Conservation (phyloP, 2,797 vertebrate species). For the Clarias pachynema region DNA sequence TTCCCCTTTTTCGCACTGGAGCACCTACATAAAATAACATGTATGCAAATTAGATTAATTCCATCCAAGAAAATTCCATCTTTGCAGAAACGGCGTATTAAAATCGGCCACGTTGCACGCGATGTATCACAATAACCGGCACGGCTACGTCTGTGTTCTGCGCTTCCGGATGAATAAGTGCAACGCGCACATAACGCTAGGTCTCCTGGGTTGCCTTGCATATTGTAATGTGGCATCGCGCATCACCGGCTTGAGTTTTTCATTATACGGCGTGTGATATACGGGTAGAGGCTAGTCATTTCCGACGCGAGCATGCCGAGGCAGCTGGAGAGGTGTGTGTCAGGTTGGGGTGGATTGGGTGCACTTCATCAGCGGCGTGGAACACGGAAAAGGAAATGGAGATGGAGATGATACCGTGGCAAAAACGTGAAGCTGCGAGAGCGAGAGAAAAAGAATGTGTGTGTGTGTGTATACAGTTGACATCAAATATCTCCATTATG, state of each 20-base stretch:
- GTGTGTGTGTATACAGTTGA: constrained; percentile 22
- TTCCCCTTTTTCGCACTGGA: background rate
- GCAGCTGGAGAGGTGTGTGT: constrained; percentile 28
- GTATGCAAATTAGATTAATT: background rate
- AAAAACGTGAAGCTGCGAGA: background rate
- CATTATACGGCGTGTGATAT: constrained; percentile 46
- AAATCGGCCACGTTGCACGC: background rate
- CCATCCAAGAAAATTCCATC: background rate
- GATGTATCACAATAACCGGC: constrained; percentile 9
- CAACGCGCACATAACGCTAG: constrained; percentile 36
- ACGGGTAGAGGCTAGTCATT: constrained; percentile 35
- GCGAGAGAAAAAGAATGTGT: background rate
- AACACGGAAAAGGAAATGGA: constrained; percentile 43
- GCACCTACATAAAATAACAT: background rate
- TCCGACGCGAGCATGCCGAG: constrained; percentile 30
- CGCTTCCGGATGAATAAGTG: constrained; percentile 42
- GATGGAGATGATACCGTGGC: constrained; percentile 39
- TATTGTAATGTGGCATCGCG: constrained; percentile 54
- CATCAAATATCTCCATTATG: constrained; percentile 26
- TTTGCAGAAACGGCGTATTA: background rate
- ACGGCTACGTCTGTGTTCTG: constrained; percentile 6
- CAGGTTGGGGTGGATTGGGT: constrained; percentile 39
- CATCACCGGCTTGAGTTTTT: constrained; percentile 44
- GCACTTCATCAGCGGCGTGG: constrained; percentile 31
- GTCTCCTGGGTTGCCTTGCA: constrained; percentile 34